A percentile compares a stretch with the other conserved stretches of the same genome.
phyloP scores from a whole-genome alignment of 2,888 invertebrate species.

The Pemphredon lugubris region DNA sequence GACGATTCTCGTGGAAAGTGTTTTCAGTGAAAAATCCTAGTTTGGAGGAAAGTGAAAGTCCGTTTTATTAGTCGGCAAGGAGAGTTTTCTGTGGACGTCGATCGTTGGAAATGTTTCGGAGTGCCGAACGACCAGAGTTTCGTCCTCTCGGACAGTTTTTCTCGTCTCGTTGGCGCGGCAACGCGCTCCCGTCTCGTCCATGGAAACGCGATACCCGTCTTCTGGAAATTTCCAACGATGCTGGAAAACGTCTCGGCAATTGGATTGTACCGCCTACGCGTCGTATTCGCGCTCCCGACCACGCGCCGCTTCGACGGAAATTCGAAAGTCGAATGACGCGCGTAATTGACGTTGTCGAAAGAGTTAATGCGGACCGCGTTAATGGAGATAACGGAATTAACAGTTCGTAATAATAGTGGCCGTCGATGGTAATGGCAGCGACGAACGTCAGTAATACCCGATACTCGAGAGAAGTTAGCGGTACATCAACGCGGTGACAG shows the following conservation, averaged over 20 bases:
- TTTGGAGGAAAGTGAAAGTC: too few species aligned
- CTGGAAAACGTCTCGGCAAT: neutral
- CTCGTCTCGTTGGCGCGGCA: too few species aligned
- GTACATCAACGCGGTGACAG: conserved; percentile 14
- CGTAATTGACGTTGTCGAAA: neutral
- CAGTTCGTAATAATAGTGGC: conserved; percentile 29
- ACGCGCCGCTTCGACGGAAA: neutral
- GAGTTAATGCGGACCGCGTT: conserved; percentile 8
- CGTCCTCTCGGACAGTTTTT: too few species aligned
- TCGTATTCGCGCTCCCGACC: neutral
- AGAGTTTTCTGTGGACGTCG: too few species aligned
- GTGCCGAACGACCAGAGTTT: too few species aligned
- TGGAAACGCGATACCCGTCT: too few species aligned
- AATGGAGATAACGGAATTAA: conserved; percentile 29
- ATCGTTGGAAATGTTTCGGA: too few species aligned
- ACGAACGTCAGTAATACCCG: conserved; percentile 5
- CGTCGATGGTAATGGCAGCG: conserved; percentile 15
- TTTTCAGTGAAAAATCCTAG: too few species aligned
- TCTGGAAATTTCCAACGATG: neutral
- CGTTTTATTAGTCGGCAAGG: too few species aligned
- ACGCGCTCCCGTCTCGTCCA: too few species aligned
- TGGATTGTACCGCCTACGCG: neutral
- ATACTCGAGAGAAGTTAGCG: conserved; percentile 15
- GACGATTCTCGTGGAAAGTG: too few species aligned
- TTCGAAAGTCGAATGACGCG: conserved; percentile 6